Conservation (phyloP, 1,140 invertebrate species). For the Philotrypesis tridentata region DNA sequence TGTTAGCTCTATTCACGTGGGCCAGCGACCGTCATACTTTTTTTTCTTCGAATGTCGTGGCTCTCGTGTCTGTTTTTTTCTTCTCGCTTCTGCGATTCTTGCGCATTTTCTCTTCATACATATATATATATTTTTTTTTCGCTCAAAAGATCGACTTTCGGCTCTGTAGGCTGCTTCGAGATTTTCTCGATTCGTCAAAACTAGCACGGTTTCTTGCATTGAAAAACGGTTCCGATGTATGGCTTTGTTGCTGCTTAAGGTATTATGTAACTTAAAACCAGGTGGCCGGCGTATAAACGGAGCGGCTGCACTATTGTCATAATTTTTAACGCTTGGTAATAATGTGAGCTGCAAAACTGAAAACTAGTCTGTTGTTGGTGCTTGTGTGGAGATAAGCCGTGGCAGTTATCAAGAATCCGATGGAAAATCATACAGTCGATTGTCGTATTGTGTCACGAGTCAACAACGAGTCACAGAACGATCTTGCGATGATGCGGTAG, state of each 20-base stretch:
- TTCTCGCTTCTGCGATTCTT: conserved; percentile 40
- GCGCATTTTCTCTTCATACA: conserved; percentile 35
- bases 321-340: conserved; percentile 23
- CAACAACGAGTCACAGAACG: conserved; percentile 53
- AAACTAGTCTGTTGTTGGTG: conserved; percentile 29
- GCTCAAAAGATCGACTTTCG: conserved; percentile 49
- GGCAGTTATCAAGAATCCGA: conserved; percentile 44
- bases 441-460: conserved; percentile 49
- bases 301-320: conserved; percentile 32
- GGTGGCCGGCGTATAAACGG: conserved; percentile 11
- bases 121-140: conserved; percentile 44
- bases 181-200: conserved; percentile 50
- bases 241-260: not conserved
- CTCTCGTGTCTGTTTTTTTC: conserved; percentile 45
- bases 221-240: not conserved
- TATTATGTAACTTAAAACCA: conserved; percentile 42
- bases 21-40: conserved; percentile 58
- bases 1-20: conserved; percentile 56
- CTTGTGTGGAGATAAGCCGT: conserved; percentile 4
- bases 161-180: conserved; percentile 48
- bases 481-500: conserved; percentile 47
- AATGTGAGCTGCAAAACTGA: conserved; percentile 39
- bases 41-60: conserved; percentile 52
- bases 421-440: conserved; percentile 50
- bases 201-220: conserved; percentile 39